Conservation (phyloP, 2,797 vertebrate genomes). For the Hoplostethus mediterraneus region DNA sequence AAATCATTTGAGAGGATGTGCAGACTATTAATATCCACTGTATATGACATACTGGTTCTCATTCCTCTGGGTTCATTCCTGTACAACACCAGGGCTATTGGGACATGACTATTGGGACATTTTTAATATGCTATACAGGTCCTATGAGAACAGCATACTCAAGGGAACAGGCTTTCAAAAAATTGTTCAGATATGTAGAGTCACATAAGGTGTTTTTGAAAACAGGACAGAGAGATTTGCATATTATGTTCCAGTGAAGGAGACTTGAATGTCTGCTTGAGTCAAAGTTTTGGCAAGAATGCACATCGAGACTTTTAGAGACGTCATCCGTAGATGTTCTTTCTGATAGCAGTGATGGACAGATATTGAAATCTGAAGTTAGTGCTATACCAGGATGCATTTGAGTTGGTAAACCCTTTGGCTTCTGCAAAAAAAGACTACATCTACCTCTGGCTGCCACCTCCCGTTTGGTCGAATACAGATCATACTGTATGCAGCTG, state of each 20-base stretch:
- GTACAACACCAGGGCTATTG: too few relatives aligned
- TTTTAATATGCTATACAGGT: constrained; percentile 19
- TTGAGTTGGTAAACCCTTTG: neutral
- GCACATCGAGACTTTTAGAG: too few relatives aligned
- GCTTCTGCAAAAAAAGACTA: neutral
- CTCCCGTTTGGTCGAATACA: constrained; percentile 30
- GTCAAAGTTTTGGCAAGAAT: neutral
- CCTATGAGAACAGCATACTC: constrained; percentile 6
- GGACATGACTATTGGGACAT: too few relatives aligned
- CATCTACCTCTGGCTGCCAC: neutral
- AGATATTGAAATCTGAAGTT: constrained; percentile 23
- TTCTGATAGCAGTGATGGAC: neutral
- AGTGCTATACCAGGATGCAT: constrained; percentile 16
- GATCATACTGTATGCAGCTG: constrained; percentile 40
- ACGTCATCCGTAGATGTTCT: too few relatives aligned
- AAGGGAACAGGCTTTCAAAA: constrained; percentile 9
- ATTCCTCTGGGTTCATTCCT: too few relatives aligned
- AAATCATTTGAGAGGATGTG: too few relatives aligned
- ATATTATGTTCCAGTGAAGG: constrained; percentile 25
- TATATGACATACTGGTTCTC: too few relatives aligned
- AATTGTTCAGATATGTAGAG: constrained; percentile 10
- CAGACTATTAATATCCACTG: too few relatives aligned
- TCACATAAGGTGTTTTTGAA: constrained; percentile 29
- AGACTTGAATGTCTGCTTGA: constrained; percentile 30
- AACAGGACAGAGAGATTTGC: constrained; percentile 23